Conservation (phyloP, 1,140 invertebrate species). For the Zaprionus camerounensis region DNA sequence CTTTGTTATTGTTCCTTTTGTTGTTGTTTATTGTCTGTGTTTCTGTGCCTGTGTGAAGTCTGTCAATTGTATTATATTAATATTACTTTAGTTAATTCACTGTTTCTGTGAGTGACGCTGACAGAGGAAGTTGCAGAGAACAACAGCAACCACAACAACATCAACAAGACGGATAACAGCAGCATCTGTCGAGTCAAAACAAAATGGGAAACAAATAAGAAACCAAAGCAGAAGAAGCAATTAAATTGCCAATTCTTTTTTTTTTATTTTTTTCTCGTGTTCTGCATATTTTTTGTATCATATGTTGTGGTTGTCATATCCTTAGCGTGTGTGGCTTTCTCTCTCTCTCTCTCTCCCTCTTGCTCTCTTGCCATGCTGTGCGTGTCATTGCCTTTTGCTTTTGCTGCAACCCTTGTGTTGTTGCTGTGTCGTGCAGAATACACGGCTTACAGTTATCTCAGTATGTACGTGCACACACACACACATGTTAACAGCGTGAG, state of each 20-base stretch:
- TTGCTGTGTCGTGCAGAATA: conserved; percentile 26
- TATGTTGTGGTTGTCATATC: conserved; percentile 10
- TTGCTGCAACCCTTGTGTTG: conserved; percentile 26
- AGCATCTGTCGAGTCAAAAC: conserved; percentile 10
- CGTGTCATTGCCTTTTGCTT: conserved; percentile 23
- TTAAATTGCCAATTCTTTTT: conserved; percentile 17
- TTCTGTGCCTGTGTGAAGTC: conserved; percentile 15
- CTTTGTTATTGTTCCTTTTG: conserved; percentile 25
- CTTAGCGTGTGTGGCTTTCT: neutral
- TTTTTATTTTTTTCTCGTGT: neutral
- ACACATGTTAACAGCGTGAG: neutral
- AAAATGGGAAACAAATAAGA: conserved; percentile 10
- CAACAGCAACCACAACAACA: conserved; percentile 26
- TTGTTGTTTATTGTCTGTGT: conserved; percentile 17
- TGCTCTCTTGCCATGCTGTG: conserved; percentile 19
- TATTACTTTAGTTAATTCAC: conserved; percentile 66
- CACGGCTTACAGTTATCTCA: conserved; percentile 25
- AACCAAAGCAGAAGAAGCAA: neutral
- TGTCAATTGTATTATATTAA: conserved; percentile 73
- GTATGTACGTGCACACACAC: neutral
- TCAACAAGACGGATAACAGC: neutral
- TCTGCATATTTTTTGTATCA: neutral
- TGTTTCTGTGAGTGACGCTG: conserved; percentile 17
- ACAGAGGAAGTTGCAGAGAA: conserved; percentile 29
- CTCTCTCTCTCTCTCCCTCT: conserved; percentile 1